phyloP scores from a whole-genome alignment of 2,113 vertebrate genomes.

The Telmatochromis brachygnathus region DNA sequence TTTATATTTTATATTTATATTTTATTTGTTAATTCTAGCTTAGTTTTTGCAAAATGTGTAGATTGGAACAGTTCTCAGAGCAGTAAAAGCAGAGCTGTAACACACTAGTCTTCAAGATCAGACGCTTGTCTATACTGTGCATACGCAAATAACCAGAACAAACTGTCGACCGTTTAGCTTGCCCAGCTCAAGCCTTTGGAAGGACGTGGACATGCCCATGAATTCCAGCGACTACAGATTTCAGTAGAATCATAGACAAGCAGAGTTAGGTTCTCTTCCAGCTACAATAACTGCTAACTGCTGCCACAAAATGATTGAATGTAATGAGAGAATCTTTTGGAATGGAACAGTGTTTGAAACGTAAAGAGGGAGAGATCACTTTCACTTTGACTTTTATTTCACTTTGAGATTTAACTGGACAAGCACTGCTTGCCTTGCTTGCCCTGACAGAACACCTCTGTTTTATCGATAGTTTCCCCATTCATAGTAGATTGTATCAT shows the following conservation, averaged over 20 bases:
- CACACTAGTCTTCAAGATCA: neutral
- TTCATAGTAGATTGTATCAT: neutral
- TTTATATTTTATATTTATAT: neutral
- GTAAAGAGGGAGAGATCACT: neutral
- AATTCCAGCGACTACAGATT: neutral
- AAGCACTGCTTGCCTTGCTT: neutral
- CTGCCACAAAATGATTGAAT: neutral
- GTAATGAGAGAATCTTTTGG: neutral
- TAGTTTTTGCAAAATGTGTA: neutral
- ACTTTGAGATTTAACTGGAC: neutral
- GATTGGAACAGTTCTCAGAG: neutral
- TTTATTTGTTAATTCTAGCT: neutral
- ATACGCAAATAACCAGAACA: neutral
- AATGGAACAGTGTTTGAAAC: neutral
- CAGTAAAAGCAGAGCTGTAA: neutral
- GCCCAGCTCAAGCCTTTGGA: rapidly evolving
- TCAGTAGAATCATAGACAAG: neutral
- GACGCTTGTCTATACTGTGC: neutral
- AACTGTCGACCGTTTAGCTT: rapidly evolving
- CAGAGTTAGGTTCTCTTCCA: neutral
- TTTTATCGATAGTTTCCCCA: neutral
- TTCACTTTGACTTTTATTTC: neutral
- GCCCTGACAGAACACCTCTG: neutral
- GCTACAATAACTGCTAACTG: neutral
- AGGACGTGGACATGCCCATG: neutral